Conservation (phyloP, 2,113 vertebrate genomes). For the Oncorhynchus nerka region DNA sequence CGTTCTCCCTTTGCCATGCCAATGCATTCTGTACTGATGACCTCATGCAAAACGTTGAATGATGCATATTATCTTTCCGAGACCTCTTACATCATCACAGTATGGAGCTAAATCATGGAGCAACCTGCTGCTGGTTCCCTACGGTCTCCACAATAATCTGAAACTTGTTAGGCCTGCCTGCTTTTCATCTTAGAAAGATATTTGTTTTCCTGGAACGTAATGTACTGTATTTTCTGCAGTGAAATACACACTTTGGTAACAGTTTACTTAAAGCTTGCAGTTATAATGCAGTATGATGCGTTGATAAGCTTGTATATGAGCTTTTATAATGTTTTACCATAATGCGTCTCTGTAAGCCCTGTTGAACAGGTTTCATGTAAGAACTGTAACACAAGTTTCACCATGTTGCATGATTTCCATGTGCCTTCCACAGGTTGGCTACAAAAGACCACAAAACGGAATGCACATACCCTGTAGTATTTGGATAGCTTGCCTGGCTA, state of each 20-base stretch:
- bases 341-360: no score
- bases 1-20: neutral
- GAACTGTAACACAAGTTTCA: no score
- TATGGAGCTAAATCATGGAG: conserved; percentile 15
- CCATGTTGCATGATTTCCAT: no score
- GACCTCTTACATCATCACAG: conserved; percentile 27
- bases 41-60: conserved; percentile 11
- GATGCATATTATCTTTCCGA: conserved; percentile 16
- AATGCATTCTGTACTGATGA: conserved; percentile 13
- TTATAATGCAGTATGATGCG: no score
- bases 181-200: neutral
- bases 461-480: no score
- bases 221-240: neutral
- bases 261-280: no score
- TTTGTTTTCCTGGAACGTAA: conserved; percentile 3
- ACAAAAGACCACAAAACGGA: no score
- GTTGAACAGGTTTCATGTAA: no score
- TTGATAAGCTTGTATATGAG: no score
- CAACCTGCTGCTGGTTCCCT: conserved; percentile 9
- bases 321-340: no score
- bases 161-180: neutral
- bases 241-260: neutral
- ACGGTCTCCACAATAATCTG: conserved; percentile 1
- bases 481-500: no score
- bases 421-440: no score